Conservation (phyloP, 2,888 invertebrate species). For the Ochropacha duplaris region DNA sequence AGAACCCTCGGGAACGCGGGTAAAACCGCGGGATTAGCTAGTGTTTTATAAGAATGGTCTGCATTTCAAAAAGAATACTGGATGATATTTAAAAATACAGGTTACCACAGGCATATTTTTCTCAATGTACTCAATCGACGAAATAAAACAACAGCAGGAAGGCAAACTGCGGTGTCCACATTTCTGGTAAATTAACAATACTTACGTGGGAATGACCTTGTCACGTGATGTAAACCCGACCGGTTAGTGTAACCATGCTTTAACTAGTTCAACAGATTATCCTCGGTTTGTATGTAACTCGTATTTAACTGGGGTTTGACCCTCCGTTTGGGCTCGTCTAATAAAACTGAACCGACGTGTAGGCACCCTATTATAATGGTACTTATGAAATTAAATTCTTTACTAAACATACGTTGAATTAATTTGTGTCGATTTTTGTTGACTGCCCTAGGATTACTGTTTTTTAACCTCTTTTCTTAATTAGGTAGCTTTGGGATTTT, state of each 20-base stretch:
- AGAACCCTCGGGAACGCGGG: too few relatives aligned
- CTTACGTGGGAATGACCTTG: neutral
- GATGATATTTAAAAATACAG: neutral
- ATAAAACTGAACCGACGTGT: neutral
- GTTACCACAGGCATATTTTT: neutral
- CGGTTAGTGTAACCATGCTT: neutral
- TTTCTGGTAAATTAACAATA: neutral
- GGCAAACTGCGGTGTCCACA: neutral
- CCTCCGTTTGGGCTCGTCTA: neutral
- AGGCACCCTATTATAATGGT: conserved; percentile 3
- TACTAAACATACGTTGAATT: neutral
- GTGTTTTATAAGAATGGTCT: too few relatives aligned
- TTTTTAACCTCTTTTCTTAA: too few relatives aligned
- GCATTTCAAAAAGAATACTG: neutral
- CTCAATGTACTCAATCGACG: neutral
- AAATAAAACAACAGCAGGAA: neutral
- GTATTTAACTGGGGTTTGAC: neutral
- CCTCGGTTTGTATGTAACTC: neutral
- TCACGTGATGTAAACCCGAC: neutral
- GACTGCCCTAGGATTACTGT: too few relatives aligned
- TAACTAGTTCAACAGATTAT: neutral
- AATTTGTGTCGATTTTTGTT: neutral
- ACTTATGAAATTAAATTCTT: conserved; percentile 16
- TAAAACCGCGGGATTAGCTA: too few relatives aligned
- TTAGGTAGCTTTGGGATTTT: too few relatives aligned